These are phyloP conservation scores for Pocota personata DNA, from an alignment of 2,888 invertebrate genomes.

Conservation along the genomic window DNA sequence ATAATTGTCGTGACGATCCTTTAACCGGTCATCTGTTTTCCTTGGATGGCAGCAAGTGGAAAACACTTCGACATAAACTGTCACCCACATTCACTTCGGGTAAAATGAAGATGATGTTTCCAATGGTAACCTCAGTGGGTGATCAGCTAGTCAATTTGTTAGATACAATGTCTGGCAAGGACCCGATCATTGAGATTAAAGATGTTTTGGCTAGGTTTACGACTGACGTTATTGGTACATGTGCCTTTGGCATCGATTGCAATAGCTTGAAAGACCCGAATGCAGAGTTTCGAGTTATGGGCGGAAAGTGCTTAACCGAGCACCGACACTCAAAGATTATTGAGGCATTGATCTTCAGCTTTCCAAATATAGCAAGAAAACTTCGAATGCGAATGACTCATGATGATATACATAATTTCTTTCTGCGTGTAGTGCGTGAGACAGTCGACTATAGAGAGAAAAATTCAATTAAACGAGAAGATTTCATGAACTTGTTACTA, in stretches of 20 bases:
- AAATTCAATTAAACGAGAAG: slow-evolving; percentile 83
- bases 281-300: slow-evolving; percentile 75
- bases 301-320: slow-evolving; percentile 74
- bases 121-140: slow-evolving; percentile 75
- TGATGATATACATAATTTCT: slow-evolving; percentile 81
- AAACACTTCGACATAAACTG: slow-evolving; percentile 77
- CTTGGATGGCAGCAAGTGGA: slow-evolving; percentile 82
- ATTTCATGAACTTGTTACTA: slow-evolving; percentile 85
- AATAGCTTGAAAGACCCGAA: not conserved
- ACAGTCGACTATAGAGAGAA: slow-evolving; percentile 80
- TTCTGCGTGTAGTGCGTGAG: slow-evolving; percentile 80
- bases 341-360: slow-evolving; percentile 74
- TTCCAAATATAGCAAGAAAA: slow-evolving; percentile 76
- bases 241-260: slow-evolving; percentile 83
- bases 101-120: slow-evolving; percentile 77
- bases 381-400: slow-evolving; percentile 76
- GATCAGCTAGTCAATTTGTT: slow-evolving; percentile 74
- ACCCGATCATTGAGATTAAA: slow-evolving; percentile 80
- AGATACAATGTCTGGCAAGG: not conserved
- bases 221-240: slow-evolving; percentile 83
- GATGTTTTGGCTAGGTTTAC: slow-evolving; percentile 83
- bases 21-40: slow-evolving; percentile 81
- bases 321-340: slow-evolving; percentile 71
- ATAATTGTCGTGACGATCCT: slow-evolving; percentile 79
- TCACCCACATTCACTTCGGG: slow-evolving; percentile 77